phyloP scores from a whole-genome alignment of 1,140 invertebrate genomes.

The Ceratina calcarata region DNA sequence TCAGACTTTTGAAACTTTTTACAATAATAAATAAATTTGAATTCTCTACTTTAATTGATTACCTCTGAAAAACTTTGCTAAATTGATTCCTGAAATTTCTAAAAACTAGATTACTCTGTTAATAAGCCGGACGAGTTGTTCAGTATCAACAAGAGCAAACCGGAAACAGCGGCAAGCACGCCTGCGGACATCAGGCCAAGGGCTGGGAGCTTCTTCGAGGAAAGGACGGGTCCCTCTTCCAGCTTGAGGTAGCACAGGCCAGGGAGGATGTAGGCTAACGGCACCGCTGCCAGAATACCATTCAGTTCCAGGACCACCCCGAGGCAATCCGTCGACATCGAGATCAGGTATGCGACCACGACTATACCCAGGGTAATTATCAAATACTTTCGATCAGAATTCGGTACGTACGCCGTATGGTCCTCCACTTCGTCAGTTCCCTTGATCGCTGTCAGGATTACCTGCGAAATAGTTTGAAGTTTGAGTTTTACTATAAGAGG shows the following conservation, averaged over 20 bases:
- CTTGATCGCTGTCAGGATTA: slow-evolving; percentile 79
- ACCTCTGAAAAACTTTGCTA: too few species aligned
- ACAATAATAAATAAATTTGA: too few species aligned
- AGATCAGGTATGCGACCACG: slow-evolving; percentile 86
- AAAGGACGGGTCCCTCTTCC: slow-evolving; percentile 86
- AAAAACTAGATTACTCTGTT: too few species aligned
- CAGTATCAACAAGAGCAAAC: slow-evolving; percentile 82
- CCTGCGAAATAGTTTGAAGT: slow-evolving; percentile 57
- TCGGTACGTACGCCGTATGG: slow-evolving; percentile 79
- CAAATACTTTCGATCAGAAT: slow-evolving; percentile 81
- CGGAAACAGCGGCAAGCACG: slow-evolving; percentile 85
- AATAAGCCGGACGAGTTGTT: slow-evolving; percentile 78
- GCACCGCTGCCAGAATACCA: slow-evolving; percentile 91
- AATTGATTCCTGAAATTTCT: too few species aligned
- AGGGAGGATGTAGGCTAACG: slow-evolving; percentile 91
- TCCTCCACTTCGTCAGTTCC: slow-evolving; percentile 81
- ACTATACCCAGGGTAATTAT: slow-evolving; percentile 88
- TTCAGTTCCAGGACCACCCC: slow-evolving; percentile 93
- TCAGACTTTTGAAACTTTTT: too few species aligned
- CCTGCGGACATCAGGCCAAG: slow-evolving; percentile 87
- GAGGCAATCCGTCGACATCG: slow-evolving; percentile 92
- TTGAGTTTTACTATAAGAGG: neutral
- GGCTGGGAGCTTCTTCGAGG: slow-evolving; percentile 87
- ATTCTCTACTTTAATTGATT: too few species aligned
- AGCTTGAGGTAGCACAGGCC: slow-evolving; percentile 90